Conservation (phyloP, 2,797 vertebrate species). For the Onychomys arenicola region DNA sequence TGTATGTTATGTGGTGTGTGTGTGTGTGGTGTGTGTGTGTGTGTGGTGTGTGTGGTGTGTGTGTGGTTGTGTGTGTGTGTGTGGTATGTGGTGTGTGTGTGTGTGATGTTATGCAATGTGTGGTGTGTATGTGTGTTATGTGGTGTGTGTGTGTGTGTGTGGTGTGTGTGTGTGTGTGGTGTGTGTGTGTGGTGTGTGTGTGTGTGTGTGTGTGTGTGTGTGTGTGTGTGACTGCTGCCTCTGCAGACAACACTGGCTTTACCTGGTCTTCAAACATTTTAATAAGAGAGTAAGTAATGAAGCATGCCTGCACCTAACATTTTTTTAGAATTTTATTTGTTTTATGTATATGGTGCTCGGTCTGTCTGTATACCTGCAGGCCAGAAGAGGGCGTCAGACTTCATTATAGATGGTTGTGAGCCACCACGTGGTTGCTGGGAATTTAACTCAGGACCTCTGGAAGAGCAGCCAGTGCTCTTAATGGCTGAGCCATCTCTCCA, state of each 20-base stretch:
- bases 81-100: too few relatives aligned
- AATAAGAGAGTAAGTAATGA: background rate
- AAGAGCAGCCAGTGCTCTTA: background rate
- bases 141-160: too few relatives aligned
- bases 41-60: too few relatives aligned
- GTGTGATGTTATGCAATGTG: too few relatives aligned
- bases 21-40: too few relatives aligned
- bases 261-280: slow-evolving; percentile 25
- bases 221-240: background rate
- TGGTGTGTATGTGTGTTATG: too few relatives aligned
- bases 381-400: background rate
- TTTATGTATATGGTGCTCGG: background rate
- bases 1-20: too few relatives aligned
- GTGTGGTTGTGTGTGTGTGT: too few relatives aligned
- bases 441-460: background rate
- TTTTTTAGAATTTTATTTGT: background rate
- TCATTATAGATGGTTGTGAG: background rate
- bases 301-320: background rate
- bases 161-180: too few relatives aligned
- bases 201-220: background rate
- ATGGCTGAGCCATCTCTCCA: background rate
- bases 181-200: background rate
- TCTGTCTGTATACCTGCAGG: background rate
- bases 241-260: background rate
- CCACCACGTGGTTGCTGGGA: background rate